Percentiles rank a stretch among this genome's conserved stretches.
phyloP scores from a whole-genome alignment of 2,113 vertebrate genomes.

The Stegostoma tigrinum region DNA sequence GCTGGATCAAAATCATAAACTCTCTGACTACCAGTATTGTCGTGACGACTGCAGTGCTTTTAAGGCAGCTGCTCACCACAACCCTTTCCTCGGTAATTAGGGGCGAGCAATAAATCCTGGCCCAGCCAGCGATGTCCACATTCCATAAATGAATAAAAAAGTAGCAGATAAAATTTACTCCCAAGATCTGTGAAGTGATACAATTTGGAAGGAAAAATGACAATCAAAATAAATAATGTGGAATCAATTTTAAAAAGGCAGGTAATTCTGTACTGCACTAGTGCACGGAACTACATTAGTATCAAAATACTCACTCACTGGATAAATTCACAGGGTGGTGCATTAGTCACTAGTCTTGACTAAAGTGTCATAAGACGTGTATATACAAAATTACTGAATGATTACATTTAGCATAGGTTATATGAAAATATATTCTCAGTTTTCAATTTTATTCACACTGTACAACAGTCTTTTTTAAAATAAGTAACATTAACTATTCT shows the following conservation, averaged over 20 bases:
- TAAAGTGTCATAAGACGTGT: not conserved
- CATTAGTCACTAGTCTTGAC: not conserved
- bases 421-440: not conserved
- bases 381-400: not conserved
- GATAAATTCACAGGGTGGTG: not conserved
- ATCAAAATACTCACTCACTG: not conserved
- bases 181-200: not conserved
- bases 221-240: not conserved
- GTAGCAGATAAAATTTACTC: not conserved
- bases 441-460: constrained; percentile 3
- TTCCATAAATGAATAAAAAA: not conserved
- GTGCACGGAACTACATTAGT: not conserved
- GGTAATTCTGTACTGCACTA: not conserved
- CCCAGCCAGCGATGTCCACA: too few relatives aligned
- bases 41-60: too few relatives aligned
- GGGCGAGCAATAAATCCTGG: too few relatives aligned
- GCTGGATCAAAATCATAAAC: too few relatives aligned
- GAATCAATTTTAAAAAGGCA: not conserved
- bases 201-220: not conserved
- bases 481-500: not conserved
- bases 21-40: too few relatives aligned
- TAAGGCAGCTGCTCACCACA: too few relatives aligned
- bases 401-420: not conserved
- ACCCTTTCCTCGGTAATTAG: too few relatives aligned
- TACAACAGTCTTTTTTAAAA: not conserved